Evolutionary conservation across 2,888 invertebrate genomes (phyloP).

Genomic region (Erebia epiphron): DNA sequence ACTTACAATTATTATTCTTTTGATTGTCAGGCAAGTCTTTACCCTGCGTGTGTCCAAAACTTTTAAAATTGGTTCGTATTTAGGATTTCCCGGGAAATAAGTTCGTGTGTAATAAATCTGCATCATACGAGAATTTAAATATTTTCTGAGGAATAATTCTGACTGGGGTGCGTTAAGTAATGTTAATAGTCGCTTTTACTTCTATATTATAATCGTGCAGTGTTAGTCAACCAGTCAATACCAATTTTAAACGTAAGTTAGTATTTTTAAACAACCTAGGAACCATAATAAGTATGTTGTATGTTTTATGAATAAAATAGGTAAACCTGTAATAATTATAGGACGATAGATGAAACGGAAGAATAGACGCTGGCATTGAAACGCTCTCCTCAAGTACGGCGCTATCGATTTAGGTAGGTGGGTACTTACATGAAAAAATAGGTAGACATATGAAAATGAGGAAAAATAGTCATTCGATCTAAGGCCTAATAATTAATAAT

Average conservation of each 20-base stretch:
- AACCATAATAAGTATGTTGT: no score
- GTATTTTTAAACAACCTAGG: no score
- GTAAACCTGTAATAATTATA: neutral
- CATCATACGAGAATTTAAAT: conserved; percentile 23
- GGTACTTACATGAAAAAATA: neutral
- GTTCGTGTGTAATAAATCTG: conserved; percentile 37
- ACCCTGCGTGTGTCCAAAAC: conserved; percentile 71
- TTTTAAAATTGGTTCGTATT: conserved; percentile 62
- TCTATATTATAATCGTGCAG: no score
- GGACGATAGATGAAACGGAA: conserved; percentile 2
- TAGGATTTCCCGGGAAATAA: conserved; percentile 49
- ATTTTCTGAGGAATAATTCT: no score
- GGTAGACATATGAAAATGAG: no score
- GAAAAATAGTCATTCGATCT: conserved; percentile 2
- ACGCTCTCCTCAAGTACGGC: neutral
- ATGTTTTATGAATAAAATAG: neutral
- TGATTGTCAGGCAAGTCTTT: conserved; percentile 72
- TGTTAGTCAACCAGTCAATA: no score
- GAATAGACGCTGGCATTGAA: neutral
- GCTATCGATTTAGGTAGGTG: neutral
- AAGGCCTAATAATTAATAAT: neutral
- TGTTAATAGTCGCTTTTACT: no score
- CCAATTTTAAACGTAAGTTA: no score
- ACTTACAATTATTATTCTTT: conserved; percentile 57
- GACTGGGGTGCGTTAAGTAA: no score